Conservation (phyloP, 2,797 vertebrate species). For the Hapalemur alaotrensis region DNA sequence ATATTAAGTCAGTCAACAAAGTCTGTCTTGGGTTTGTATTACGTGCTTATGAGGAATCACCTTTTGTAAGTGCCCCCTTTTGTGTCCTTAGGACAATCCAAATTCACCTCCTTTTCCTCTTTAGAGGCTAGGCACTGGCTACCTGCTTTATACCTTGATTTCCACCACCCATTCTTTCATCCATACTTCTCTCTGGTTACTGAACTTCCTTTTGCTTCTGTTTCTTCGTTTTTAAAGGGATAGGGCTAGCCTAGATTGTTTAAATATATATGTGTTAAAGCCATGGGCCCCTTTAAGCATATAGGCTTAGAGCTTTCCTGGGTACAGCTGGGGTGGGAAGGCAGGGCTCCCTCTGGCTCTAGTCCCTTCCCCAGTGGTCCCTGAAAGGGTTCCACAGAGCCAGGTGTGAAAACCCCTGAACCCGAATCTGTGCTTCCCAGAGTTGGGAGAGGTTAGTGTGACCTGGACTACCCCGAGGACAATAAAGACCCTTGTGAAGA, state of each 20-base stretch:
- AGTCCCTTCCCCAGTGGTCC: not conserved
- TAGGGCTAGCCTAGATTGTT: not conserved
- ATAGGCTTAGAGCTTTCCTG: not conserved
- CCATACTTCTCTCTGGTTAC: not conserved
- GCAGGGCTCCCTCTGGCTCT: not conserved
- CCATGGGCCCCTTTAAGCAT: not conserved
- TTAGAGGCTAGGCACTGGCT: too few species aligned
- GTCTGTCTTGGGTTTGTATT: not conserved
- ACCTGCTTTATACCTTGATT: not conserved
- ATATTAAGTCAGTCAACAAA: not conserved
- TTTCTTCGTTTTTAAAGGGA: not conserved
- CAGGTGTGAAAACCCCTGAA: not conserved
- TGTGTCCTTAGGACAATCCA: not conserved
- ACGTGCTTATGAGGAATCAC: not conserved
- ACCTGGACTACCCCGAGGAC: not conserved
- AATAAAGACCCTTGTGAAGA: not conserved
- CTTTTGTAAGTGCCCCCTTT: not conserved
- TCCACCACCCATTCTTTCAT: not conserved
- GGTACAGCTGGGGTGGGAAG: not conserved
- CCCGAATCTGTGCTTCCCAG: not conserved
- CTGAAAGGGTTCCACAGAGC: not conserved
- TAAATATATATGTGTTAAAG: not conserved
- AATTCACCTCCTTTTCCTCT: not conserved
- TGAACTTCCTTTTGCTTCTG: not conserved
- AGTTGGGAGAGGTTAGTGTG: not conserved